Evolutionary conservation across 1,140 invertebrate genomes (phyloP).

Genomic region (Papilio machaon): DNA sequence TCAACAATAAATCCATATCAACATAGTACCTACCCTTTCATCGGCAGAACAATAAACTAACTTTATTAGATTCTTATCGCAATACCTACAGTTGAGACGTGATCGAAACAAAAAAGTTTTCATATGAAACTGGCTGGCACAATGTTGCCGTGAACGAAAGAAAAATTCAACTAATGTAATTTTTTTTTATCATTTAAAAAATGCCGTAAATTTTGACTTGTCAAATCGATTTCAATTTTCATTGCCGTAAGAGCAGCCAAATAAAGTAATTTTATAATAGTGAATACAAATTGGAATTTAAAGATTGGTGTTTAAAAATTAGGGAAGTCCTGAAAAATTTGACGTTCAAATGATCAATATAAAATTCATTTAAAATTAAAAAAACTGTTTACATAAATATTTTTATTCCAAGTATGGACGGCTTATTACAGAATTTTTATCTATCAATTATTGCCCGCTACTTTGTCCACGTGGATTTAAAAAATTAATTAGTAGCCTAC

Average conservation of each 20-base stretch:
- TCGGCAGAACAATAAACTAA: constrained; percentile 30
- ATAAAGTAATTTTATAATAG: background rate
- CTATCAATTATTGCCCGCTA: too few species aligned
- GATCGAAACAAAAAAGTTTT: constrained; percentile 31
- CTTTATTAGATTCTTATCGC: constrained; percentile 37
- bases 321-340: too few species aligned
- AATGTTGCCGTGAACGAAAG: background rate
- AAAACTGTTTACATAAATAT: too few species aligned
- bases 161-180: background rate
- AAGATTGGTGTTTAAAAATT: background rate
- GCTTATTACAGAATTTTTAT: too few species aligned
- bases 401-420: too few species aligned
- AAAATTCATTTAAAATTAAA: too few species aligned
- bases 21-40: constrained; percentile 9
- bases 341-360: too few species aligned
- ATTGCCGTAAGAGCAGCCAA: background rate
- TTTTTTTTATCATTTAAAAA: too few species aligned
- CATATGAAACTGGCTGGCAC: background rate
- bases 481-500: too few species aligned
- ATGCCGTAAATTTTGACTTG: too few species aligned
- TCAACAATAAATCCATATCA: constrained; percentile 24
- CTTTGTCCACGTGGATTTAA: too few species aligned
- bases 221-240: too few species aligned
- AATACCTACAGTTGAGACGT: constrained; percentile 19
- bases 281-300: background rate